These are phyloP conservation scores for Diplodus puntazzo DNA, from an alignment of 2,797 vertebrate genomes.

Conservation along the genomic window DNA sequence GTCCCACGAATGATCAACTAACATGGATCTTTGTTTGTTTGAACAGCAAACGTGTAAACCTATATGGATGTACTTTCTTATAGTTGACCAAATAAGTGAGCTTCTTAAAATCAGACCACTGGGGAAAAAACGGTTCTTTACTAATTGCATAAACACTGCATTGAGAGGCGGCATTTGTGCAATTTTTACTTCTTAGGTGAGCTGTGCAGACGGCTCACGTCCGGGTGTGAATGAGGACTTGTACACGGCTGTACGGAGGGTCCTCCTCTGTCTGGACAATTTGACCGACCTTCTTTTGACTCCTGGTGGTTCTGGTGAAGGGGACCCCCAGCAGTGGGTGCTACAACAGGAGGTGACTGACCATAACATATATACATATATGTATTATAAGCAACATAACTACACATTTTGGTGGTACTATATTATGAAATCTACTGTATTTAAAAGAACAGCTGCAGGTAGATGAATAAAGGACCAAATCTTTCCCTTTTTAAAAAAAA, in stretches of 20 bases:
- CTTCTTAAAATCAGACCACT: background rate
- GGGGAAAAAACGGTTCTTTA: background rate
- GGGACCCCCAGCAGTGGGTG: slow-evolving; percentile 79
- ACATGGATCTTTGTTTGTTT: background rate
- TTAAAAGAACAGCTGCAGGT: background rate
- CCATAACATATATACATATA: background rate
- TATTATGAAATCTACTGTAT: background rate
- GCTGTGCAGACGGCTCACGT: slow-evolving; percentile 20
- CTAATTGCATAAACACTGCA: background rate
- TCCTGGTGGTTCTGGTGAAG: slow-evolving; percentile 59
- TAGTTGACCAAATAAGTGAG: background rate
- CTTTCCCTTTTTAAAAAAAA: background rate
- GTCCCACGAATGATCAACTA: background rate
- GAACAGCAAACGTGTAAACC: background rate
- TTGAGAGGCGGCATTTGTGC: background rate
- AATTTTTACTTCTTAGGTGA: slow-evolving; percentile 45
- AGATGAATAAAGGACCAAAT: background rate
- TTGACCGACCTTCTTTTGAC: slow-evolving; percentile 80
- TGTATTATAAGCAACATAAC: no score
- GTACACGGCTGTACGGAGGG: slow-evolving; percentile 79
- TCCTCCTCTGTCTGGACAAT: slow-evolving; percentile 82
- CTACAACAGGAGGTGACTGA: slow-evolving; percentile 83
- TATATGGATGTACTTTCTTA: background rate
- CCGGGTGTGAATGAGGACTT: slow-evolving; percentile 78
- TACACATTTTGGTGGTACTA: background rate